Conservation (phyloP, 2,113 vertebrate genomes). For the Tylochromis polylepis region DNA sequence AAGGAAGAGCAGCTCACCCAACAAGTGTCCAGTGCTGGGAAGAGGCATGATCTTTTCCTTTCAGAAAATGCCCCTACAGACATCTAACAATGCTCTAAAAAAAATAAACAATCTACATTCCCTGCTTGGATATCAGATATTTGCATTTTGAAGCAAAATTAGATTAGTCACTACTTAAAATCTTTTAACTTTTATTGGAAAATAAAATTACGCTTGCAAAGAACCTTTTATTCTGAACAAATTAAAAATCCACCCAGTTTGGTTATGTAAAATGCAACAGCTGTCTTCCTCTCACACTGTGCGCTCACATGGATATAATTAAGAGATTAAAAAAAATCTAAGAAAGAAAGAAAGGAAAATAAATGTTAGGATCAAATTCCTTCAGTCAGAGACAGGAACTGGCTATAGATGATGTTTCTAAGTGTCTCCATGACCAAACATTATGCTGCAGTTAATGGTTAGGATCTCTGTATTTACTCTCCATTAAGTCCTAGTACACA, state of each 20-base stretch:
- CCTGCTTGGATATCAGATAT: neutral
- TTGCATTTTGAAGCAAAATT: neutral
- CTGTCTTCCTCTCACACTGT: neutral
- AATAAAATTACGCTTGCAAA: neutral
- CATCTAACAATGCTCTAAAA: neutral
- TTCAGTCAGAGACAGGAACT: slow-evolving; percentile 60
- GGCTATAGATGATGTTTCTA: slow-evolving; percentile 53
- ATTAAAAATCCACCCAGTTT: neutral
- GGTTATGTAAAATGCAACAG: neutral
- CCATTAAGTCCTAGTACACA: slow-evolving; percentile 58
- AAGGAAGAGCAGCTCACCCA: neutral
- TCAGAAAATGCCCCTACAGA: neutral
- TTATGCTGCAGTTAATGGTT: slow-evolving; percentile 66
- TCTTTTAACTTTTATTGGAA: neutral
- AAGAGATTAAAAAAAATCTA: slow-evolving; percentile 50
- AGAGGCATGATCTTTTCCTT: neutral
- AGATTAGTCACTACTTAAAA: neutral
- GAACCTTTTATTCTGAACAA: neutral
- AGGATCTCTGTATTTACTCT: slow-evolving; percentile 63
- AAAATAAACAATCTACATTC: neutral
- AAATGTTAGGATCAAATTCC: slow-evolving; percentile 45
- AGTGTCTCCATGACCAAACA: slow-evolving; percentile 56
- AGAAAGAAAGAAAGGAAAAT: slow-evolving; percentile 27
- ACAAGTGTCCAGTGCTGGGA: neutral
- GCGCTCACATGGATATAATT: neutral